Evolutionary conservation across 2,797 vertebrate species (phyloP), one percentile per base, ranked within the genome.

Genomic region (Siniperca undulata): DNA sequence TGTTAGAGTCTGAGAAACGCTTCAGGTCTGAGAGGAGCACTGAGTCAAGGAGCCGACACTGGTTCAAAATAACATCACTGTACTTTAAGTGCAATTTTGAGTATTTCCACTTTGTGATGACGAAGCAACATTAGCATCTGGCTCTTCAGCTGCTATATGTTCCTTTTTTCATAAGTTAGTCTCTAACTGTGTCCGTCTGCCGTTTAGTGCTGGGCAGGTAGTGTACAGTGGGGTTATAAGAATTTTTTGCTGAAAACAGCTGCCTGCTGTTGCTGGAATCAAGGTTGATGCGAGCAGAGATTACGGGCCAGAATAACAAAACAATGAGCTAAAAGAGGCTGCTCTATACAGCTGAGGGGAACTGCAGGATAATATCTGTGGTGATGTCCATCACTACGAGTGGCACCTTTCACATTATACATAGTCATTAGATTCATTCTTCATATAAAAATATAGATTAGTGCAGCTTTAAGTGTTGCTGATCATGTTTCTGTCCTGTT

Each of bases 1-100:
- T 91, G 76, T 97, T 97, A 48, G 97, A 96, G 91, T 99, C 98
- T 0, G 98, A 98, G 95, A 99, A 99, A 27, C 98, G 97, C 82
- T 99, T 99, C 89, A 99, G 96, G 93, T 99, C 98, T 99, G 94
- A 66, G 46, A 27, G 55, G 68, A 55, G 14, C 0, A 0, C 0
- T 0, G 61, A 5, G 95, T 98, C 88, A 98, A 98, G 97, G 96
- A 91, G 46, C n/a, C 0, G 0, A 53, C 55, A 22, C 30, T 0
- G 3, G 2, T 22, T 27, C 30, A 40, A 19, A 77, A 53, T 22
- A n/a, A 30, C 53, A 40, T 1, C 8, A 4, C 22, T 48, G 27
- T 22, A 6, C 24, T 48, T 44, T 16, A 19, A 30, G 62, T 27
- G 60, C 6, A n/a, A n/a, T 53, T 52, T 22, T 52, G 50, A 22